phyloP scores from a whole-genome alignment of 2,797 vertebrate species.

The Falco biarmicus region DNA sequence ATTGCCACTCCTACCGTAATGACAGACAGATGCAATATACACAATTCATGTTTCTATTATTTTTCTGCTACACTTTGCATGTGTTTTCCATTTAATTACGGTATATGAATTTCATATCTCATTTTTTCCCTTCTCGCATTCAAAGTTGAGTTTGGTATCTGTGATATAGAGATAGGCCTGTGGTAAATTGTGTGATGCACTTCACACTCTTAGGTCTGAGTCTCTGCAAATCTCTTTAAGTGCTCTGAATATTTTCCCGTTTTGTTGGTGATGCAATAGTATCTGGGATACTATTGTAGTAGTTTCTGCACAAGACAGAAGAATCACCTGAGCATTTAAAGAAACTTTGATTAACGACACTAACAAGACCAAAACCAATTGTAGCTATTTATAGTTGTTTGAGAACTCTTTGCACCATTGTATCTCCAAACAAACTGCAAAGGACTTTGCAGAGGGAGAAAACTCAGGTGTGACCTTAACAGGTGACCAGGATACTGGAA shows the following conservation, averaged over 20 bases:
- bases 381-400: not conserved
- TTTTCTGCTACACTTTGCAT: constrained; percentile 63
- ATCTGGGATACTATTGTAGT: not conserved
- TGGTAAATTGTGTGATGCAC: not conserved
- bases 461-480: not conserved
- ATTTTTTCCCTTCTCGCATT: constrained; percentile 17
- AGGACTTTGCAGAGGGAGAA: not conserved
- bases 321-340: not conserved
- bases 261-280: not conserved
- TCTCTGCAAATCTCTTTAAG: constrained; percentile 24
- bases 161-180: constrained; percentile 29
- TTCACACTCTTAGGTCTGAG: not conserved
- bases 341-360: not conserved
- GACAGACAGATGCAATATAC: constrained; percentile 53
- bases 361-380: not conserved
- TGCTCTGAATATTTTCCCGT: constrained; percentile 12
- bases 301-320: not conserved
- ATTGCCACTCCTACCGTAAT: constrained; percentile 63
- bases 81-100: constrained; percentile 67
- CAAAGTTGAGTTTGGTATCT: constrained; percentile 40
- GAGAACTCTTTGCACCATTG: not conserved
- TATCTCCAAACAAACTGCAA: not conserved
- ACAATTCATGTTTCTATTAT: constrained; percentile 51
- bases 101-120: constrained; percentile 31
- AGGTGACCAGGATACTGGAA: not conserved